Percentiles rank a stretch among this genome's conserved stretches.
These are phyloP conservation scores for Psilanteris sp. DNA, from an alignment of 1,140 invertebrate species.

Conservation along the genomic window DNA sequence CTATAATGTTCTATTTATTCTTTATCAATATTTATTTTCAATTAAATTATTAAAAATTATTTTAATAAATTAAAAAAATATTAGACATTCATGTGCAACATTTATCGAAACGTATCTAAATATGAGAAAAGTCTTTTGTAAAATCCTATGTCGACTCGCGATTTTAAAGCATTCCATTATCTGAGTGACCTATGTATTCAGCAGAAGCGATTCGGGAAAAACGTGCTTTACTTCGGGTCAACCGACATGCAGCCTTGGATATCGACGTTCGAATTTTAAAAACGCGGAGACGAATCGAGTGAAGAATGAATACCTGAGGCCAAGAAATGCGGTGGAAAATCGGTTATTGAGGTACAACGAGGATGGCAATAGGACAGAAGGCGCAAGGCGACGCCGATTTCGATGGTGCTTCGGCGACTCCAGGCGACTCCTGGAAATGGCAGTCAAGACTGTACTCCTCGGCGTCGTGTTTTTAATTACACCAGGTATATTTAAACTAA, in stretches of 20 bases:
- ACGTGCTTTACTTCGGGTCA: slow-evolving; percentile 74
- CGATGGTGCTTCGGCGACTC: slow-evolving; percentile 72
- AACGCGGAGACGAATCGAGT: slow-evolving; percentile 62
- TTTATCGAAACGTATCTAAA: no score
- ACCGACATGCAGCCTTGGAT: slow-evolving; percentile 72
- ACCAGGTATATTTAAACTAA: slow-evolving; percentile 68
- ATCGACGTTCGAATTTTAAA: slow-evolving; percentile 61
- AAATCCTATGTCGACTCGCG: slow-evolving; percentile 25
- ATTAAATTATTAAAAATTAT: no score
- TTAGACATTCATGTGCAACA: no score
- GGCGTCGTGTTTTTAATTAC: slow-evolving; percentile 76
- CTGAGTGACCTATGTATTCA: slow-evolving; percentile 40
- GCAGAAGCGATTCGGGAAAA: slow-evolving; percentile 52
- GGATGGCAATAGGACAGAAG: slow-evolving; percentile 54
- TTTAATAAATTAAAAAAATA: no score
- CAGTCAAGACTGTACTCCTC: slow-evolving; percentile 73
- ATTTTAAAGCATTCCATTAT: slow-evolving; percentile 55
- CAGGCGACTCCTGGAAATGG: slow-evolving; percentile 73
- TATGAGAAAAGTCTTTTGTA: no score
- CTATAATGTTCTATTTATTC: no score
- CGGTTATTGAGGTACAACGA: slow-evolving; percentile 54
- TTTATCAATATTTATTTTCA: no score
- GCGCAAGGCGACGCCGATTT: slow-evolving; percentile 69
- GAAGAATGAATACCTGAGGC: slow-evolving; percentile 59
- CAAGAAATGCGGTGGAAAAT: slow-evolving; percentile 54